phyloP scores from a whole-genome alignment of 2,113 vertebrate genomes.

The Actenoides lindsayi region DNA sequence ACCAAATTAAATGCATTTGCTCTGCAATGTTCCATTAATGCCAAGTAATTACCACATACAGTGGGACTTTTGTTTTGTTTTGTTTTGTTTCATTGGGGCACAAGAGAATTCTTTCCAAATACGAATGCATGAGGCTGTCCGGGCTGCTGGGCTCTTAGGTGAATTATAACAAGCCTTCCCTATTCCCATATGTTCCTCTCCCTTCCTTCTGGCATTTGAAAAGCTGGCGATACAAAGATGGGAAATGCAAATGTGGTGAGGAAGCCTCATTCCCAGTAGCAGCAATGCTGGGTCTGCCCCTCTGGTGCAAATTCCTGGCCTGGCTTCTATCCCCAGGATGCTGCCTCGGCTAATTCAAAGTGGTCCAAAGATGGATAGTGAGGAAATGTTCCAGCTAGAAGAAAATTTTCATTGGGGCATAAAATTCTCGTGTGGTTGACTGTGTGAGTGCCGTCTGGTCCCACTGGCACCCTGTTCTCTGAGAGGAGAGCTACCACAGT shows the following conservation, averaged over 20 bases:
- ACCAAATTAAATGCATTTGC: slow-evolving; percentile 69
- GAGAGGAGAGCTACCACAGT: neutral
- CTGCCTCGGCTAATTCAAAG: neutral
- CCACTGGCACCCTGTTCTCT: neutral
- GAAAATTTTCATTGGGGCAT: neutral
- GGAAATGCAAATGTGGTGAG: slow-evolving; percentile 16
- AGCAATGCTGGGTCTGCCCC: neutral
- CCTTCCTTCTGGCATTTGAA: slow-evolving; percentile 7
- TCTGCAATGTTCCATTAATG: slow-evolving; percentile 63
- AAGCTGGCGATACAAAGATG: neutral
- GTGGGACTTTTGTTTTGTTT: slow-evolving; percentile 45
- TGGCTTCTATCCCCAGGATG: neutral
- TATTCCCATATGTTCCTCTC: slow-evolving; percentile 31
- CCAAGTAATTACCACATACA: slow-evolving; percentile 68
- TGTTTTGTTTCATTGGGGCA: slow-evolving; percentile 61
- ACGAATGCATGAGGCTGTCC: slow-evolving; percentile 16
- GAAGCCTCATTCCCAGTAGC: neutral
- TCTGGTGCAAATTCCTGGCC: neutral
- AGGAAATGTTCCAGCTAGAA: neutral
- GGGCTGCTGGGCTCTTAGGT: slow-evolving; percentile 17
- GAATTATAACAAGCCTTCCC: slow-evolving; percentile 37
- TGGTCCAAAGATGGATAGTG: neutral
- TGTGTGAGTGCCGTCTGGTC: neutral
- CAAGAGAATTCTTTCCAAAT: slow-evolving; percentile 56
- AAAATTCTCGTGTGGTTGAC: neutral